phyloP scores from a whole-genome alignment of 2,888 invertebrate species.

The Pandemis heparana region DNA sequence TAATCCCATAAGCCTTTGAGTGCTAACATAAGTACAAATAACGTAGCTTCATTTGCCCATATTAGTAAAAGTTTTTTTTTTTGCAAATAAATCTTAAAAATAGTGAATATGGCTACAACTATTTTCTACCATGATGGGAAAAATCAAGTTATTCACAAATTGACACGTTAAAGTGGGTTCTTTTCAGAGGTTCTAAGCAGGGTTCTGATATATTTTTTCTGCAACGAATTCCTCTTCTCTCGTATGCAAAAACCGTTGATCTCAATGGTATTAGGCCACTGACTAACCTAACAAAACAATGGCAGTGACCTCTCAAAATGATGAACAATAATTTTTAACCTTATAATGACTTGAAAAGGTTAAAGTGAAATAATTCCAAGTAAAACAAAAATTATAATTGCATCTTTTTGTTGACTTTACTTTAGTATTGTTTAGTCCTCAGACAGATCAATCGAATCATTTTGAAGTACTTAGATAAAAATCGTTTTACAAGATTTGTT shows the following conservation, averaged over 20 bases:
- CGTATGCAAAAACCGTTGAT: background rate
- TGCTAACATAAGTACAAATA: background rate
- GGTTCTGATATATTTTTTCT: constrained; percentile 48
- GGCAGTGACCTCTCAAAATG: background rate
- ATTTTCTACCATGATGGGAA: no score
- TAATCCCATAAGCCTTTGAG: background rate
- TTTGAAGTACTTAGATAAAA: background rate
- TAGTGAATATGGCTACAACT: no score
- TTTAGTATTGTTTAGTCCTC: no score
- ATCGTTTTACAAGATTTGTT: background rate
- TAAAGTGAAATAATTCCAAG: background rate
- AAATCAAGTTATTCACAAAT: background rate
- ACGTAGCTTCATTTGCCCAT: background rate
- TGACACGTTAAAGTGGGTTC: constrained; percentile 51
- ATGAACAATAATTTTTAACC: background rate
- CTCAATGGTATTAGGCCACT: background rate
- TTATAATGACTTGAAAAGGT: background rate
- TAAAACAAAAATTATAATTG: no score
- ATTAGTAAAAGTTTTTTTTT: no score
- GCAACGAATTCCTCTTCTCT: constrained; percentile 36
- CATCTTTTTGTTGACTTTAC: no score
- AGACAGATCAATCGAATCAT: no score
- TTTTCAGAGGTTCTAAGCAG: constrained; percentile 60
- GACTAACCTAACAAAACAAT: background rate
- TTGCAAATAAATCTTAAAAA: no score